These are phyloP conservation scores for Brenthis ino DNA, from an alignment of 2,888 invertebrate genomes.

Conservation along the genomic window DNA sequence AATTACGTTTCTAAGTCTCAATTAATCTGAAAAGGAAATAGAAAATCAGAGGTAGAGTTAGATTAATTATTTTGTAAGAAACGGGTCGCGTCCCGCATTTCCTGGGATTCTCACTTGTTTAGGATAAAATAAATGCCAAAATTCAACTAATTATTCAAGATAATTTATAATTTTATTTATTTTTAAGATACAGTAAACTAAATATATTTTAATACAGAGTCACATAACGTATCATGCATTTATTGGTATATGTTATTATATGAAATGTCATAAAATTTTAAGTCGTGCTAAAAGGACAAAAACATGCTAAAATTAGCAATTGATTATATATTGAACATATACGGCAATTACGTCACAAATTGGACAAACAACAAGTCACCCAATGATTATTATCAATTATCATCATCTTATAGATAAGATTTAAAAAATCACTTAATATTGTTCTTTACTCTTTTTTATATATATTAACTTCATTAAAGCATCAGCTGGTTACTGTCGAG, in stretches of 20 bases:
- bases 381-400: too few relatives aligned
- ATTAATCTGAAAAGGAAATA: conserved; percentile 50
- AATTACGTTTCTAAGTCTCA: conserved; percentile 31
- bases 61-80: conserved; percentile 63
- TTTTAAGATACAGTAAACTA: too few relatives aligned
- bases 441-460: background rate
- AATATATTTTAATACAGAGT: background rate
- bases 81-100: conserved; percentile 50
- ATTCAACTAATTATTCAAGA: too few relatives aligned
- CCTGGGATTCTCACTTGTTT: conserved; percentile 33
- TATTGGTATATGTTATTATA: too few relatives aligned
- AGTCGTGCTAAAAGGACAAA: too few relatives aligned
- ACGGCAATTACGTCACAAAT: too few relatives aligned
- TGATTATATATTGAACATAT: too few relatives aligned
- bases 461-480: conserved; percentile 48
- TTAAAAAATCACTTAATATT: background rate
- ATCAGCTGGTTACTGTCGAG: conserved; percentile 60
- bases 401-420: too few relatives aligned
- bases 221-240: background rate
- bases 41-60: conserved; percentile 55
- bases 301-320: too few relatives aligned
- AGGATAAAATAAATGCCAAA: background rate
- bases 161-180: too few relatives aligned
- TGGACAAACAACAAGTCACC: background rate
- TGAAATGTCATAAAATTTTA: too few relatives aligned